These are phyloP conservation scores for Sitta europaea DNA, from an alignment of 2,113 vertebrate species.

Conservation along the genomic window DNA sequence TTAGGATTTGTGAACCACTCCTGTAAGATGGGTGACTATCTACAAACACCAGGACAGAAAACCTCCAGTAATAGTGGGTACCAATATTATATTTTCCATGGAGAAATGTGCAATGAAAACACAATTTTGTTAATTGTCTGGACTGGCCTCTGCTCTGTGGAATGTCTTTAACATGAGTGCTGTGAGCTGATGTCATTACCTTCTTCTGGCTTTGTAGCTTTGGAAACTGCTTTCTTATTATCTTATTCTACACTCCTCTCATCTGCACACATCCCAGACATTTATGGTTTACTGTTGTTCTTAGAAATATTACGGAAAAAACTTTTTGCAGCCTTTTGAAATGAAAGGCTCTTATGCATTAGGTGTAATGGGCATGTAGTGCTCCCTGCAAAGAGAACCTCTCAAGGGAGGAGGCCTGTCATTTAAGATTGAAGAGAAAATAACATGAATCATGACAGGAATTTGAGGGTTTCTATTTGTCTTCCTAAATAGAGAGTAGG, in stretches of 20 bases:
- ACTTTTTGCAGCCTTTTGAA: background rate
- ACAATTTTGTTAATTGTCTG: background rate
- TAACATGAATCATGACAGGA: background rate
- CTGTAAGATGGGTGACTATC: background rate
- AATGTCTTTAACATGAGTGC: background rate
- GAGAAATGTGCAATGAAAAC: background rate
- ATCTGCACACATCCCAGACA: background rate
- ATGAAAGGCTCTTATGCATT: background rate
- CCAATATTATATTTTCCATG: fast-evolving
- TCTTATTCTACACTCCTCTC: background rate
- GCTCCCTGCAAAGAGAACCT: background rate
- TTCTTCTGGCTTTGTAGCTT: background rate
- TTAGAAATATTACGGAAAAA: background rate
- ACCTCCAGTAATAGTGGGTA: background rate
- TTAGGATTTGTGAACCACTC: background rate
- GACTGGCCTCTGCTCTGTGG: background rate
- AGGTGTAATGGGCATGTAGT: background rate
- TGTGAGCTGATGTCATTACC: background rate
- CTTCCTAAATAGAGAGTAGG: background rate
- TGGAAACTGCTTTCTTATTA: background rate
- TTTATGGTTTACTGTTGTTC: background rate
- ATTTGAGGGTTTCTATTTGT: background rate
- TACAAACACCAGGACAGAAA: background rate
- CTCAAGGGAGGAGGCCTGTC: background rate
- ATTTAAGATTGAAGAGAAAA: constrained; percentile 12